These are phyloP conservation scores for Cephus rjabovi DNA, from an alignment of 2,888 invertebrate genomes.

Conservation along the genomic window DNA sequence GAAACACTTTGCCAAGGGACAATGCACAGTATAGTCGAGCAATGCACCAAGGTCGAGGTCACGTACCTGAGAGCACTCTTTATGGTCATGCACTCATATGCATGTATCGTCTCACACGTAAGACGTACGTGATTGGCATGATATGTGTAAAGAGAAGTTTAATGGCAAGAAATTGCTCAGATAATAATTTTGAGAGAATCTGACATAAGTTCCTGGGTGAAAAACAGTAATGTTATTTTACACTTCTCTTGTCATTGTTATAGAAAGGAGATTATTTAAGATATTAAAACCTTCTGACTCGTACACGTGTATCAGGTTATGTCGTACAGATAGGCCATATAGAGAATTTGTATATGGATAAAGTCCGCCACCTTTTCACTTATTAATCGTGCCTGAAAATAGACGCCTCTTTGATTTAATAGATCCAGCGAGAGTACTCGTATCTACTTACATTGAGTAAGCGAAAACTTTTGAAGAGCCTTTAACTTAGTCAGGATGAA, in stretches of 20 bases:
- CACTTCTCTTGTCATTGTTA: background rate
- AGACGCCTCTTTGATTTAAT: background rate
- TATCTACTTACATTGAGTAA: slow-evolving; percentile 2
- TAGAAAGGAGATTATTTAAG: background rate
- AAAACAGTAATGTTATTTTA: too few relatives aligned
- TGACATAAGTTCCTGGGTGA: background rate
- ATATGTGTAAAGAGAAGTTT: background rate
- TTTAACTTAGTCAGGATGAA: slow-evolving; percentile 6
- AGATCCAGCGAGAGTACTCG: background rate
- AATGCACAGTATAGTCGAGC: slow-evolving; percentile 38
- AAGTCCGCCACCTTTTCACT: background rate
- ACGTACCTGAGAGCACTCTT: slow-evolving; percentile 26
- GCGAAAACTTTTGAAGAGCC: slow-evolving; percentile 1
- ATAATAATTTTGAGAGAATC: background rate
- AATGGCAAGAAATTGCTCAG: background rate
- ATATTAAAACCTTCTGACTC: background rate
- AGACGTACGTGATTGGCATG: background rate
- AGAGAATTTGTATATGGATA: background rate
- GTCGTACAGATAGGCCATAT: background rate
- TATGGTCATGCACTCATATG: slow-evolving; percentile 24
- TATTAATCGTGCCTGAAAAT: background rate
- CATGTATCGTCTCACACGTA: background rate
- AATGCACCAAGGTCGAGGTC: slow-evolving; percentile 49
- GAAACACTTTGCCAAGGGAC: slow-evolving; percentile 14
- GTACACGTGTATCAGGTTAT: background rate